Evolutionary conservation across 2,888 invertebrate species (phyloP).

Genomic region (Caenorhabditis doughertyi): DNA sequence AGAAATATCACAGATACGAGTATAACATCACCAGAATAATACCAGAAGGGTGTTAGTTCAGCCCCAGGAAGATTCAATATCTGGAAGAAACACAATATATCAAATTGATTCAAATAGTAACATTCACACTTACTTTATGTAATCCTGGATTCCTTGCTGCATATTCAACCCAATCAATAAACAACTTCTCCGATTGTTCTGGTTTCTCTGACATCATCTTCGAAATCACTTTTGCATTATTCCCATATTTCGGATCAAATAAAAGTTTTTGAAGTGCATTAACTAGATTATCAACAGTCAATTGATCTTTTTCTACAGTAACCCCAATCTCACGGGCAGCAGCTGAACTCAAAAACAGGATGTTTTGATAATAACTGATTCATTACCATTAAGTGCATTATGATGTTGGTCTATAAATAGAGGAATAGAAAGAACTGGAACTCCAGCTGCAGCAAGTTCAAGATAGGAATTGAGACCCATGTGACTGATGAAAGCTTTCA

Average conservation of each 20-base stretch:
- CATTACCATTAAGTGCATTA: conserved; percentile 61
- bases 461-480: conserved; percentile 72
- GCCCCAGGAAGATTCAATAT: conserved; percentile 54
- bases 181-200: conserved; percentile 46
- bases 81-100: conserved; percentile 3
- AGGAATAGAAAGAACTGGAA: conserved; percentile 71
- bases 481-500: conserved; percentile 72
- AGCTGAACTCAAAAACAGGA: conserved; percentile 46
- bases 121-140: conserved; percentile 44
- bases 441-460: conserved; percentile 69
- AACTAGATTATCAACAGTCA: conserved; percentile 52
- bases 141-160: conserved; percentile 61
- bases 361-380: too few species aligned
- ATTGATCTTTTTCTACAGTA: conserved; percentile 41
- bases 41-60: conserved; percentile 45
- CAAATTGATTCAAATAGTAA: background rate
- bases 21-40: conserved; percentile 50
- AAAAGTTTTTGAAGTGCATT: conserved; percentile 41
- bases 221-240: conserved; percentile 54
- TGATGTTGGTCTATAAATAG: conserved; percentile 72
- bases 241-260: conserved; percentile 48
- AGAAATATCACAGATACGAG: background rate
- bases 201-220: conserved; percentile 63
- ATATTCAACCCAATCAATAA: conserved; percentile 66
- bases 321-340: conserved; percentile 44